phyloP scores from a whole-genome alignment of 53 echinoderm and acorn worm species.

The Paracentrotus lividus region DNA sequence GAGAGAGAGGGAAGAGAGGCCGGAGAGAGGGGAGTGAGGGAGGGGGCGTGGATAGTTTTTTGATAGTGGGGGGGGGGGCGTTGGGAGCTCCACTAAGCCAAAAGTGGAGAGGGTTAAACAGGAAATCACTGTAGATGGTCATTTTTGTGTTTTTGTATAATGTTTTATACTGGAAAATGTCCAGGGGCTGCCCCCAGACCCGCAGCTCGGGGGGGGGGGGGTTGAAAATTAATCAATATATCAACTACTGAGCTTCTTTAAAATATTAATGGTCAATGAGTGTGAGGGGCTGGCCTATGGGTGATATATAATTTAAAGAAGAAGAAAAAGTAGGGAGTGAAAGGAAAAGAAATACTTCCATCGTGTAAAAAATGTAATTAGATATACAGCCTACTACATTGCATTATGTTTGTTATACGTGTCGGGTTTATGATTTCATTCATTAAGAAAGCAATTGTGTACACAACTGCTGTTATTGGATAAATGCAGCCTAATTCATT shows the following conservation, averaged over 20 bases:
- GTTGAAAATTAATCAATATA: too few relatives aligned
- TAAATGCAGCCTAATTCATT: not conserved
- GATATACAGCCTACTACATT: not conserved
- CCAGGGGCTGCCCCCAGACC: too few relatives aligned
- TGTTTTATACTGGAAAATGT: too few relatives aligned
- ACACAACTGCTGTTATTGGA: conserved; percentile 13
- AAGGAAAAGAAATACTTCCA: not conserved
- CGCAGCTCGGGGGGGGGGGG: too few relatives aligned
- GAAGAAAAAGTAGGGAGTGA: not conserved
- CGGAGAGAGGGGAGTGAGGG: not conserved
- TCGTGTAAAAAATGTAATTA: conserved; percentile 19
- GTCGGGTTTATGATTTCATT: not conserved
- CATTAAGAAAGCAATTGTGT: conserved; percentile 3
- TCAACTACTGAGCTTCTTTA: too few relatives aligned
- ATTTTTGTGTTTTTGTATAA: too few relatives aligned
- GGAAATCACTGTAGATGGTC: too few relatives aligned
- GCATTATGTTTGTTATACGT: not conserved
- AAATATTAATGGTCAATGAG: not conserved
- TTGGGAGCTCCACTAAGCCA: too few relatives aligned
- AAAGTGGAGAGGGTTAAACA: too few relatives aligned
- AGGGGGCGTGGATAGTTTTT: too few relatives aligned
- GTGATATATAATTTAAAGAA: not conserved
- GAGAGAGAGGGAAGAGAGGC: not conserved
- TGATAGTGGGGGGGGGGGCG: too few relatives aligned
- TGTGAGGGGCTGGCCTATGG: not conserved